Percentiles rank a stretch among this genome's conserved stretches.
Conservation (phyloP, 2,797 vertebrate species). For the Alca torda region DNA sequence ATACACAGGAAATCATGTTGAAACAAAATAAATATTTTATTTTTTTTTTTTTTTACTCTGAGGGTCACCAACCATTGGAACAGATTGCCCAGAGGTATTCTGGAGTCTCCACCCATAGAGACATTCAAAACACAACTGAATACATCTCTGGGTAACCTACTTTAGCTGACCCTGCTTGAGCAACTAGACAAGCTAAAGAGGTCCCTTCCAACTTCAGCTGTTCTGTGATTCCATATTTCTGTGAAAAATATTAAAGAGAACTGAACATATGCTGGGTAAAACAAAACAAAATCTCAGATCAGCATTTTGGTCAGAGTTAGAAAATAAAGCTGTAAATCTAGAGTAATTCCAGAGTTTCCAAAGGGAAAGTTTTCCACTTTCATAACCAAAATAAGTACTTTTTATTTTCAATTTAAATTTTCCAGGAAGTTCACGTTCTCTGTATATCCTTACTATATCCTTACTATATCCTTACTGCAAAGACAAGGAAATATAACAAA, state of each 20-base stretch:
- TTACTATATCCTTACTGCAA: neutral
- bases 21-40: neutral
- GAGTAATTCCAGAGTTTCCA: neutral
- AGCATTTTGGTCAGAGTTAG: neutral
- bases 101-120: neutral
- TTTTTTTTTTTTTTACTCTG: neutral
- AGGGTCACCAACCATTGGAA: neutral
- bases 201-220: neutral
- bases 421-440: neutral
- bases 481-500: neutral
- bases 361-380: neutral
- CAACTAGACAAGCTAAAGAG: fast-evolving
- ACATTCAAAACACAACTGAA: neutral
- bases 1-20: neutral
- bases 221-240: neutral
- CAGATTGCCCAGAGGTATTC: neutral
- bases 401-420: neutral
- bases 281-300: neutral
- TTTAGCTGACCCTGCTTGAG: neutral
- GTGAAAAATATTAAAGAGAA: neutral
- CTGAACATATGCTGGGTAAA: neutral
- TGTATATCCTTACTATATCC: neutral
- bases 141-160: neutral
- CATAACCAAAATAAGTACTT: neutral
- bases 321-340: neutral